Conservation (phyloP, 2,888 invertebrate genomes). For the Zele albiditarsus region DNA sequence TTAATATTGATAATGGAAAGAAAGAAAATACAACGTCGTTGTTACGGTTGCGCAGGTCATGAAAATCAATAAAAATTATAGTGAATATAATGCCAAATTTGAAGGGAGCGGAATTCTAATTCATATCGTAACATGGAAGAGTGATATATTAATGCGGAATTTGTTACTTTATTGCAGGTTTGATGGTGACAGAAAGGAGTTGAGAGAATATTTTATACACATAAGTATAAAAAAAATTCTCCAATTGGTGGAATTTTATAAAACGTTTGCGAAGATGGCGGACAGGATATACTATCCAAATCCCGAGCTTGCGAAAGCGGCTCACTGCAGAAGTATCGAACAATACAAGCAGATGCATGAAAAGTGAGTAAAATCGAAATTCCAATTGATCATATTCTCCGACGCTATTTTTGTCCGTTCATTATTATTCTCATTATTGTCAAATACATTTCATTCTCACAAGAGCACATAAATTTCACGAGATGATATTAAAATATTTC, state of each 20-base stretch:
- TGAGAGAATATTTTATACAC: background rate
- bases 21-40: background rate
- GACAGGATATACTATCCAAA: conserved; percentile 77
- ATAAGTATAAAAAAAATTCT: background rate
- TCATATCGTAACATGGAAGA: background rate
- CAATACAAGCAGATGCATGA: conserved; percentile 90
- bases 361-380: conserved; percentile 68
- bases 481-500: background rate
- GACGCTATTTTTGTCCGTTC: background rate
- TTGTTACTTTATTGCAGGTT: background rate
- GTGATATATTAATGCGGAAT: background rate
- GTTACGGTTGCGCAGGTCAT: conserved; percentile 2
- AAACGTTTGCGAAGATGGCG: conserved; percentile 62
- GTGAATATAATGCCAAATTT: background rate
- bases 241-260: background rate
- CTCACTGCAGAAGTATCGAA: conserved; percentile 81
- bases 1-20: background rate
- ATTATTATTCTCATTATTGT: no score
- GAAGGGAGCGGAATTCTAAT: background rate
- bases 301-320: conserved; percentile 75
- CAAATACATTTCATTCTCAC: no score
- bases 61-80: background rate
- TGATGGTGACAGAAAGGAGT: background rate
- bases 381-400: conserved; percentile 2
- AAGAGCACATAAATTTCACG: background rate